These are phyloP conservation scores for Ramazzottius varieornatus DNA, from an alignment of 2,888 invertebrate genomes.

Conservation along the genomic window DNA sequence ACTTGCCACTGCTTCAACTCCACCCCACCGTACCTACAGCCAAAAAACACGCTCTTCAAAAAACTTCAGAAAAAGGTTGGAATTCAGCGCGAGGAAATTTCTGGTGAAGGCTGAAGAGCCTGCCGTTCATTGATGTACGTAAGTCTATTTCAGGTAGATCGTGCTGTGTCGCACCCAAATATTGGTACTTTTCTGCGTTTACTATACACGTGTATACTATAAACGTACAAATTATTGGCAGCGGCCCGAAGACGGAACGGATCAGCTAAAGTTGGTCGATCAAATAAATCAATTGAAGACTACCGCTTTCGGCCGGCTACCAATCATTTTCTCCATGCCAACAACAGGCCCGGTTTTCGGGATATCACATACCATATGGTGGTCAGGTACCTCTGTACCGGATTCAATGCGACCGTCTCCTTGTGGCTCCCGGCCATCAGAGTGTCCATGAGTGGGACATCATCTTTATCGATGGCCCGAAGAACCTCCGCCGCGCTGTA, in stretches of 20 bases:
- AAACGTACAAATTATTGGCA: too few species aligned
- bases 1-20: constrained; percentile 89
- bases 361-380: too few species aligned
- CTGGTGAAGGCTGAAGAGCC: constrained; percentile 22
- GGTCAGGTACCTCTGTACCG: constrained; percentile 68
- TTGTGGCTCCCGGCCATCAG: constrained; percentile 96
- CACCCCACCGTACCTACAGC: constrained; percentile 57
- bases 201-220: too few species aligned
- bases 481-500: constrained; percentile 80
- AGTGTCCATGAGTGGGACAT: constrained; percentile 78
- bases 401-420: constrained; percentile 73
- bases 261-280: too few species aligned
- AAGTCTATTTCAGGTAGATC: too few species aligned
- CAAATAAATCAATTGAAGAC: too few species aligned
- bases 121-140: not conserved
- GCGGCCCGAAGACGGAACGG: too few species aligned
- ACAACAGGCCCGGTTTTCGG: too few species aligned
- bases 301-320: too few species aligned
- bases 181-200: too few species aligned
- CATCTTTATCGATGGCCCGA: constrained; percentile 74
- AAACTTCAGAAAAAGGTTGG: constrained; percentile 46
- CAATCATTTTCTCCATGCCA: too few species aligned
- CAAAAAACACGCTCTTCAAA: not conserved
- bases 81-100: not conserved
- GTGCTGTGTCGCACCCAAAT: too few species aligned